A percentile compares a stretch with the other conserved stretches of the same genome.
Evolutionary conservation across 2,113 vertebrate species (phyloP).

Genomic region (Microtus pennsylvanicus): DNA sequence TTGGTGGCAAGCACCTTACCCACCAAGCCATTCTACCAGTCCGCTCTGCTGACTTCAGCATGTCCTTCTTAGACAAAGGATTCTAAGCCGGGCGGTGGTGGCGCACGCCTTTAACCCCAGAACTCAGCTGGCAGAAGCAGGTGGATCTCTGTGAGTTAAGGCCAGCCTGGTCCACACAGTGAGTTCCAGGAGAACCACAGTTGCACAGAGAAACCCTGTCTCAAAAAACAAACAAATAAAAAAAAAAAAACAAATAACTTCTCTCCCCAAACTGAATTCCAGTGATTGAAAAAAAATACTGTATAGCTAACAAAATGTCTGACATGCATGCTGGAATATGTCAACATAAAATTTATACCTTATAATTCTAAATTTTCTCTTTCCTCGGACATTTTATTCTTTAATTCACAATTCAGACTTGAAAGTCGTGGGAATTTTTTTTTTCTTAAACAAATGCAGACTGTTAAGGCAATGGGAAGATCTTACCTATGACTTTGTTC

Average conservation of each 20-base stretch:
- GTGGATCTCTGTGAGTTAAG: not conserved
- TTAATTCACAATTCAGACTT: conserved; percentile 1
- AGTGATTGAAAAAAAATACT: not conserved
- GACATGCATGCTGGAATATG: not conserved
- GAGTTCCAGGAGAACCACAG: not conserved
- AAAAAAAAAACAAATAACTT: not conserved
- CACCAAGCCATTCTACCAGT: too few species aligned
- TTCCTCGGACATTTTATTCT: not conserved
- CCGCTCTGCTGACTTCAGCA: not conserved
- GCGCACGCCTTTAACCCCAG: not conserved
- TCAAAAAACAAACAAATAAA: not conserved
- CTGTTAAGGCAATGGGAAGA: not conserved
- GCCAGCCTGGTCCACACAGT: not conserved
- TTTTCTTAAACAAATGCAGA: not conserved
- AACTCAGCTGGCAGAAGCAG: not conserved
- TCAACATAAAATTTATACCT: not conserved
- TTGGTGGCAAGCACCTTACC: not conserved
- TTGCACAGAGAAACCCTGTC: not conserved
- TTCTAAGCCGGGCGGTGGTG: not conserved
- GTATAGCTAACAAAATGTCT: not conserved
- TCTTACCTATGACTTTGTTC: conserved; percentile 98
- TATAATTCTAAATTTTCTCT: conserved; percentile 6
- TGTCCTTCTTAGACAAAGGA: not conserved
- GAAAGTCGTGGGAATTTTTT: not conserved
- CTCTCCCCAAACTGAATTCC: not conserved